Conservation (phyloP, 1,140 invertebrate genomes). For the Dysdera silvatica region DNA sequence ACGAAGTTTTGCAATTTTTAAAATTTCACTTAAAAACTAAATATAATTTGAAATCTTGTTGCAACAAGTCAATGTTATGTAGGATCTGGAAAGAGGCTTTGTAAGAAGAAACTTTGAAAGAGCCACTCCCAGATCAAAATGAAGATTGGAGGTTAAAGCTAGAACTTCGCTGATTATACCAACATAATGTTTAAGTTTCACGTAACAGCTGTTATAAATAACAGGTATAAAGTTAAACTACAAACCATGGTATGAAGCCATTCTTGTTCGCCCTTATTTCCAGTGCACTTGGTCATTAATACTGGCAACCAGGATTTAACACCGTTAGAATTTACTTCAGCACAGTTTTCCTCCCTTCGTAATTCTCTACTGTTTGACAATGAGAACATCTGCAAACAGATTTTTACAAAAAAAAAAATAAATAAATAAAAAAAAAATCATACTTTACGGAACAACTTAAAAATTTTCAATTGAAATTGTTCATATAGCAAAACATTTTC, state of each 20-base stretch:
- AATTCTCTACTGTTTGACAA: constrained; percentile 62
- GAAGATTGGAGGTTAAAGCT: too few relatives aligned
- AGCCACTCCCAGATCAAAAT: too few relatives aligned
- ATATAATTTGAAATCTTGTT: too few relatives aligned
- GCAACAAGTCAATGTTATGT: too few relatives aligned
- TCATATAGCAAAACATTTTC: too few relatives aligned
- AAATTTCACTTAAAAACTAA: too few relatives aligned
- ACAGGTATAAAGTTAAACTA: background rate
- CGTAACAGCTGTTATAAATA: too few relatives aligned
- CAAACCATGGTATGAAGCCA: constrained; percentile 50
- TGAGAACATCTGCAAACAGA: constrained; percentile 47
- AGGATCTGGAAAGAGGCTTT: too few relatives aligned
- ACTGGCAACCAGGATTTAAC: constrained; percentile 42
- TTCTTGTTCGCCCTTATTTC: constrained; percentile 48
- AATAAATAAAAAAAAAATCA: constrained; percentile 9
- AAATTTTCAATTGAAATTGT: background rate
- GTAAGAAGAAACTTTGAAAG: too few relatives aligned
- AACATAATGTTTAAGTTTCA: too few relatives aligned
- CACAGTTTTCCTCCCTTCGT: constrained; percentile 67
- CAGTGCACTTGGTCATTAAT: constrained; percentile 51
- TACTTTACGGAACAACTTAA: constrained; percentile 13
- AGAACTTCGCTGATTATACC: too few relatives aligned
- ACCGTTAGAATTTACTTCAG: constrained; percentile 43
- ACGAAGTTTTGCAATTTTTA: too few relatives aligned
- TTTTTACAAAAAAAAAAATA: constrained; percentile 25